A percentile compares a stretch with the other conserved stretches of the same genome.
These are phyloP conservation scores for Callorhinus ursinus DNA, from an alignment of 2,113 vertebrate genomes.

Conservation along the genomic window DNA sequence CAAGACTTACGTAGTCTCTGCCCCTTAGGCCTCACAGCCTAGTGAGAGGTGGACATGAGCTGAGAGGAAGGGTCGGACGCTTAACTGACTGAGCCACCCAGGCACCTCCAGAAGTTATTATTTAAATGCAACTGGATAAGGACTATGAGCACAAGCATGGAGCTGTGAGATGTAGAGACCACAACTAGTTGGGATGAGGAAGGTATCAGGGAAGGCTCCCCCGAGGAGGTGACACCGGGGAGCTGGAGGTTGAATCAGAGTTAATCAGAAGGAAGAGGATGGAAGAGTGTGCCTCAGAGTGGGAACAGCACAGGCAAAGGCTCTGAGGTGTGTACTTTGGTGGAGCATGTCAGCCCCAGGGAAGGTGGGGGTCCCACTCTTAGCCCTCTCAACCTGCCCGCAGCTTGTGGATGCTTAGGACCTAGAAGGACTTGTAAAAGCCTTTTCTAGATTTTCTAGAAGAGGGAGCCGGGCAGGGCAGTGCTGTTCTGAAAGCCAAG, in stretches of 20 bases:
- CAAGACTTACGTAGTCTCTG: not conserved
- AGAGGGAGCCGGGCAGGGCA: not conserved
- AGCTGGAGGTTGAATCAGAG: not conserved
- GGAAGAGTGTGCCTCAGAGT: not conserved
- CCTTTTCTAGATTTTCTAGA: not conserved
- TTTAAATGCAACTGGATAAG: not conserved
- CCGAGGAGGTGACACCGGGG: not conserved
- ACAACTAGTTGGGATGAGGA: not conserved
- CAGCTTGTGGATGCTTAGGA: not conserved
- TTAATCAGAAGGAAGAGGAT: not conserved
- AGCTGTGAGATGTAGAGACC: not conserved
- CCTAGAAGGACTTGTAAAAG: not conserved
- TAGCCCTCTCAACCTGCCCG: not conserved
- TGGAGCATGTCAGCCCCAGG: not conserved
- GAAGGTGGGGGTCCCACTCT: not conserved
- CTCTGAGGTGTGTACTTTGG: not conserved
- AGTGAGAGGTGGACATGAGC: not conserved
- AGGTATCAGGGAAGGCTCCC: not conserved
- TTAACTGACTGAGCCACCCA: not conserved
- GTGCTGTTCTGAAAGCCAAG: not conserved
- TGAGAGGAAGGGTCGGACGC: not conserved
- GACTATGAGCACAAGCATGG: not conserved
- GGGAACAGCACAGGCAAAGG: not conserved
- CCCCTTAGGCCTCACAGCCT: accelerated
- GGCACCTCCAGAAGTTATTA: not conserved